These are phyloP conservation scores for Catostylus mosaicus DNA, from an alignment of 30 jellyfish, hydroid and myxozoan genomes.

Conservation along the genomic window DNA sequence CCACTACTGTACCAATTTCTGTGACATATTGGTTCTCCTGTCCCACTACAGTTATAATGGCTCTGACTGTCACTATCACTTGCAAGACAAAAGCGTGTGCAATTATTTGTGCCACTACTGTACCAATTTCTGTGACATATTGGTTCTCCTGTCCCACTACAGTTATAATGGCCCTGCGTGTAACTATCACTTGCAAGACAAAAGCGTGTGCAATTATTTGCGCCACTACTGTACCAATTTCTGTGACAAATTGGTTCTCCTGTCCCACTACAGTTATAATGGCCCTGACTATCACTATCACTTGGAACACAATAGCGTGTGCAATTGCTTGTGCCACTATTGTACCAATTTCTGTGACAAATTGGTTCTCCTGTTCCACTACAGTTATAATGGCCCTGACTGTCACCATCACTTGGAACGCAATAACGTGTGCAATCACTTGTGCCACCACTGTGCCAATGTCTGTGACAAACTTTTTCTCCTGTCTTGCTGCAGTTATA, in stretches of 20 bases:
- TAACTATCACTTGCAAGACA: conserved; percentile 14
- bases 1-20: conserved; percentile 44
- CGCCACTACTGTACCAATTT: conserved; percentile 56
- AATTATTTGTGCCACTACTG: conserved; percentile 10
- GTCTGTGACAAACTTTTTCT: conserved; percentile 23
- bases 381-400: conserved; percentile 39
- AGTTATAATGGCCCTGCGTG: not conserved
- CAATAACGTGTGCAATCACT: conserved; percentile 42
- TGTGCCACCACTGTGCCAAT: conserved; percentile 50
- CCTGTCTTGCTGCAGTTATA: conserved; percentile 57
- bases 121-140: conserved; percentile 50
- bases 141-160: conserved; percentile 24
- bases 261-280: conserved; percentile 26
- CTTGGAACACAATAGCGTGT: conserved; percentile 38
- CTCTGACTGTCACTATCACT: conserved; percentile 31
- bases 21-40: conserved; percentile 43
- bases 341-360: conserved; percentile 48
- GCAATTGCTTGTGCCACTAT: conserved; percentile 39
- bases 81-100: conserved; percentile 32
- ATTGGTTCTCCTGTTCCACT: conserved; percentile 17
- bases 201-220: conserved; percentile 4
- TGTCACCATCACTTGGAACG: conserved; percentile 39
- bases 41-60: conserved; percentile 35
- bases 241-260: conserved; percentile 40
- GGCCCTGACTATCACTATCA: conserved; percentile 36